Base-by-base conservation (phyloP, 2,113 vertebrate genomes). In the Phalacrocorax pelagicus region DNA sequence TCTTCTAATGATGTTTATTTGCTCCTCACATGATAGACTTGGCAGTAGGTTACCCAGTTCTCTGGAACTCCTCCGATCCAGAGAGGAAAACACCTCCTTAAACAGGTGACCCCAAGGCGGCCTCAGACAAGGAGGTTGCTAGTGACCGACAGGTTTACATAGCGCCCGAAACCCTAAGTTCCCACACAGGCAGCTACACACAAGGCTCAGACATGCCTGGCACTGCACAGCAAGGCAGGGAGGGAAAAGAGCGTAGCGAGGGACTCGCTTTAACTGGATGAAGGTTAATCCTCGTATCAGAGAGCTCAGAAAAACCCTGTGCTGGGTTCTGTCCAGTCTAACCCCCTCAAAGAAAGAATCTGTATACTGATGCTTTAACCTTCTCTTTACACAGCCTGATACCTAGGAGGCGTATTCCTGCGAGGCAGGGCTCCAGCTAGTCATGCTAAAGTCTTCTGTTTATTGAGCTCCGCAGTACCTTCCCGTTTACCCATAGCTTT, bases 201-300 rank as follows among this genome's bases (percentile, higher is more conserved):
- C n/a, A 40, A 40, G 47, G 77, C 69, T 93, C 55, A 62, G 73
- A 78, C 15, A 7, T 5, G 38, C 69, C 49, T 78, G 34, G 58
- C 58, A 87, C 73, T 63, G 40, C 86, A 71, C 32, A 94, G 84
- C 30, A 72, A 90, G 82, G 13, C 79, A 88, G n/a, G 36, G 32
- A 93, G 63, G 71, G 40, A 91, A 15, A 16, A 88, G 88, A 75
- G 42, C 47, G 59, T 2, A 86, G 72, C 2, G 1, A 81, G 27
- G 71, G 88, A 92, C 73, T 97, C 75, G 0, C 40, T 97, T 97
- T 96, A 96, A 96, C 88, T 84, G 95, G 96, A 96, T 97, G 92
- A 97, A 91, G 65, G 77, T 69, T 96, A 97, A 97, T 96, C 95
- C 96, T 30, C 69, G 83, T 91, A 96, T 97, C 91, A 94, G 73